These are phyloP conservation scores for Pseudorhombus dupliciocellatus DNA, from an alignment of 2,113 vertebrate species.

Conservation along the genomic window DNA sequence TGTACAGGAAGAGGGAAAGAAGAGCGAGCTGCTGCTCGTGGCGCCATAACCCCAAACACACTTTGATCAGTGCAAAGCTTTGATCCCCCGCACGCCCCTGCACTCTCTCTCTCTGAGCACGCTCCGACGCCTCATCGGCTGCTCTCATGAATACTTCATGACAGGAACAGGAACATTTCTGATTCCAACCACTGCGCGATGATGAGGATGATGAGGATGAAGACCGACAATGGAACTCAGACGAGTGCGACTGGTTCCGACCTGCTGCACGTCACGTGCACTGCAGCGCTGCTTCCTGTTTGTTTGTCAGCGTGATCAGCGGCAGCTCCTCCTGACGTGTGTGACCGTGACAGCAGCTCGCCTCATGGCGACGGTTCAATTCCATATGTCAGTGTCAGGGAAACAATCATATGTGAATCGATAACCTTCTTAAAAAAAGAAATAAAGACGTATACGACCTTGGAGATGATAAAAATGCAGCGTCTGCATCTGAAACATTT, in stretches of 20 bases:
- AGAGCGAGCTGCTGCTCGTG: constrained; percentile 17
- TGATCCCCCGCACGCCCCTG: constrained; percentile 43
- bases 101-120: constrained; percentile 36
- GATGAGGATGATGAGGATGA: not conserved
- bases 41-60: constrained; percentile 48
- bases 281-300: too few relatives aligned
- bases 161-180: constrained; percentile 44
- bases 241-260: not conserved
- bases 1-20: not conserved
- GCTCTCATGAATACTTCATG: constrained; percentile 64
- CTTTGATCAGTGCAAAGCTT: constrained; percentile 57
- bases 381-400: too few relatives aligned
- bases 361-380: too few relatives aligned
- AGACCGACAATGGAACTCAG: not conserved
- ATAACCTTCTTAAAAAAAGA: too few relatives aligned
- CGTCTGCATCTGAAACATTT: too few relatives aligned
- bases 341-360: too few relatives aligned
- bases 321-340: too few relatives aligned
- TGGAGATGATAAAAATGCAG: too few relatives aligned
- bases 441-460: too few relatives aligned
- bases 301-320: too few relatives aligned
- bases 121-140: constrained; percentile 32
- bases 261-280: not conserved
- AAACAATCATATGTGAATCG: too few relatives aligned
- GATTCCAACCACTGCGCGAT: constrained; percentile 19